Percentiles rank a stretch among this genome's conserved stretches.
phyloP scores from a whole-genome alignment of 1,140 invertebrate species.

The Drosophila subpulchrella region DNA sequence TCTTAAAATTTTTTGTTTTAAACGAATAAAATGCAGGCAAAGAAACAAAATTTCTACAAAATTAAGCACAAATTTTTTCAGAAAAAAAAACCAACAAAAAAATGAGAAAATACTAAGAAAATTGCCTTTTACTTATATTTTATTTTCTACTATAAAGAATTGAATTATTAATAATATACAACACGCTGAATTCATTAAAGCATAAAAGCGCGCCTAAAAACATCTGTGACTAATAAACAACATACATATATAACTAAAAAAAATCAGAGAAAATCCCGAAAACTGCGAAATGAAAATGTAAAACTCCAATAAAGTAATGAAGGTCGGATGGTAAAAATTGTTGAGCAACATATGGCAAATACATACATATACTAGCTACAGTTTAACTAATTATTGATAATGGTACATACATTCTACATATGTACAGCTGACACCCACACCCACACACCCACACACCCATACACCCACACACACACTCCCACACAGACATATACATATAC shows the following conservation, averaged over 20 bases:
- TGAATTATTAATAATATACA: slow-evolving; percentile 57
- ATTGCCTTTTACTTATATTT: slow-evolving; percentile 79
- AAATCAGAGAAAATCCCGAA: slow-evolving; percentile 42
- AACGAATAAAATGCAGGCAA: slow-evolving; percentile 49
- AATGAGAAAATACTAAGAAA: slow-evolving; percentile 52
- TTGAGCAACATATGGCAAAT: slow-evolving; percentile 31
- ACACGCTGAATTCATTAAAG: slow-evolving; percentile 73
- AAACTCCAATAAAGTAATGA: slow-evolving; percentile 29
- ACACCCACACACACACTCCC: slow-evolving; percentile 4
- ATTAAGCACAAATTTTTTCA: slow-evolving; percentile 77
- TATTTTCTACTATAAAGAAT: slow-evolving; percentile 65
- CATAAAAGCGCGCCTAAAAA: slow-evolving; percentile 63
- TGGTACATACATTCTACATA: slow-evolving; percentile 80
- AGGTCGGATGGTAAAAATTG: slow-evolving; percentile 26
- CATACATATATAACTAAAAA: slow-evolving; percentile 19
- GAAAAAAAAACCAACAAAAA: slow-evolving; percentile 43
- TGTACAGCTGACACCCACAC: slow-evolving; percentile 60
- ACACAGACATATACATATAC: slow-evolving; percentile 36
- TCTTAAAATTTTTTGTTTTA: slow-evolving; percentile 41
- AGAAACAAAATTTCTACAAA: slow-evolving; percentile 71
- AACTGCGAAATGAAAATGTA: slow-evolving; percentile 29
- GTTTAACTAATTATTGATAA: slow-evolving; percentile 60
- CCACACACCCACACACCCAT: slow-evolving; percentile 7
- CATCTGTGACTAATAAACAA: slow-evolving; percentile 73
- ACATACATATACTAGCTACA: slow-evolving; percentile 39